Evolutionary conservation across 1,140 invertebrate species (phyloP).

Genomic region (Xylocopa sonorina): DNA sequence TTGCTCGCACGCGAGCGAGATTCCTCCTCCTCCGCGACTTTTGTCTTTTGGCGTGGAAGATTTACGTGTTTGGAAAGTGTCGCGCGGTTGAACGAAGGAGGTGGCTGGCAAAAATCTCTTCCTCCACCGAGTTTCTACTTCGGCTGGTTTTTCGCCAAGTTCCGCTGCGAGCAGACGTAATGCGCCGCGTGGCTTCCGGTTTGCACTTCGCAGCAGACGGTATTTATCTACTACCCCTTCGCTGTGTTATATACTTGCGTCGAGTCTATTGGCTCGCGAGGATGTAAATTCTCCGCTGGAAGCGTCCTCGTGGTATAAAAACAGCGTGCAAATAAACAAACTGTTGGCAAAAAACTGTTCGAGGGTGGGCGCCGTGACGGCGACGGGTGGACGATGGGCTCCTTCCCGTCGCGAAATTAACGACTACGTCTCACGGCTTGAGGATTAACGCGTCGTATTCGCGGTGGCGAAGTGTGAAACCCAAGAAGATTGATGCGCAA

Average conservation of each 20-base stretch:
- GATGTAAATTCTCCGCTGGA: not conserved
- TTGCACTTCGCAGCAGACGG: conserved; percentile 9
- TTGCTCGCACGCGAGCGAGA: not conserved
- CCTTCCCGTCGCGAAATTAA: conserved; percentile 15
- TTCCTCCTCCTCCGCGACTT: not conserved
- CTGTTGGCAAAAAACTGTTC: not conserved
- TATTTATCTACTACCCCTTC: conserved; percentile 12
- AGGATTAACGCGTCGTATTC: conserved; percentile 24
- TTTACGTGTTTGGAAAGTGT: conserved; percentile 20
- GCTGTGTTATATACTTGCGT: not conserved
- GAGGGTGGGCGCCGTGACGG: no score
- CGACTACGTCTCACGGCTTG: not conserved
- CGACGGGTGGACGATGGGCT: no score
- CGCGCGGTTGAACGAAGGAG: no score
- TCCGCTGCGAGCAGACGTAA: not conserved
- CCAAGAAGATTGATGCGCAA: conserved; percentile 25
- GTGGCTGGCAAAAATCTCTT: conserved; percentile 1
- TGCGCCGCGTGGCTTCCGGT: conserved; percentile 1
- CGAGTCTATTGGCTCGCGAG: not conserved
- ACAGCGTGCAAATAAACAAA: conserved; percentile 15
- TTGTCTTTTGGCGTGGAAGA: not conserved
- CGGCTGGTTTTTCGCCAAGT: not conserved
- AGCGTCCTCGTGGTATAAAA: not conserved
- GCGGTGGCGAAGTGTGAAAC: conserved; percentile 1
- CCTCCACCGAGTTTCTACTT: not conserved